Base-by-base conservation (phyloP, 2,888 invertebrate genomes). In the Philhelius pedissequus region DNA sequence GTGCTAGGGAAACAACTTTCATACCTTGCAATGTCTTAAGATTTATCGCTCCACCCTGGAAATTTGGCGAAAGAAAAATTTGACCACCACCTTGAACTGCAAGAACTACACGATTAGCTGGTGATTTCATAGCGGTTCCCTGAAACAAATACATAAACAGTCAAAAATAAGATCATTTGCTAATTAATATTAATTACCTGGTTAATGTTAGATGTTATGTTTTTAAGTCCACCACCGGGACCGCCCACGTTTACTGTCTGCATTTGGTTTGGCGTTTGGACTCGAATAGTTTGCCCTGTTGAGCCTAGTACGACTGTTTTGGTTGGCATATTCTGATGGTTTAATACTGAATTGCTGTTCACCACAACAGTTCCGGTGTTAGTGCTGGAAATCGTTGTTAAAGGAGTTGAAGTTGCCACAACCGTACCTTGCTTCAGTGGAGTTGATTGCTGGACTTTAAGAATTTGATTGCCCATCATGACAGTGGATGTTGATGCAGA, bases 1-100 rank as follows among this genome's bases (percentile, higher is more conserved):
- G 91, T 71, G 92, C 90, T 74, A 94, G 89, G 1, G 94, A 93
- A 81, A 94, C 94, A 71, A 94, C 94, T 90, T 94, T 94, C 73
- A 94, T 92, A 9, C 93, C 94, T 90, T 94, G 94, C 80, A 94
- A 89, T 9, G 93, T 92, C 89, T 94, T 94, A 18, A 94, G 92
- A 89, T 94, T 94, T 74, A 94, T 92, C 27, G 93, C 92, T 3
- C 93, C 93, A 22, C 94, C 93, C 89, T 94, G 94, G 88, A 94
- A 93, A 38, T 93, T 93, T 8, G 93, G 93, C n/a, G 94, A 94
- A 71, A 94, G 90, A 73, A 94, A 90, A 86, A 94, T 93, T 89
- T 94, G 94, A 0, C 91, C 91, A 27, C 93, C 93, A 45, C 93
- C 93, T 87, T 93, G 93, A 78, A 93, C 93, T 9, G 93, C 93